Base-by-base conservation (phyloP, 2,888 invertebrate species). In the Bruchidius siliquastri region DNA sequence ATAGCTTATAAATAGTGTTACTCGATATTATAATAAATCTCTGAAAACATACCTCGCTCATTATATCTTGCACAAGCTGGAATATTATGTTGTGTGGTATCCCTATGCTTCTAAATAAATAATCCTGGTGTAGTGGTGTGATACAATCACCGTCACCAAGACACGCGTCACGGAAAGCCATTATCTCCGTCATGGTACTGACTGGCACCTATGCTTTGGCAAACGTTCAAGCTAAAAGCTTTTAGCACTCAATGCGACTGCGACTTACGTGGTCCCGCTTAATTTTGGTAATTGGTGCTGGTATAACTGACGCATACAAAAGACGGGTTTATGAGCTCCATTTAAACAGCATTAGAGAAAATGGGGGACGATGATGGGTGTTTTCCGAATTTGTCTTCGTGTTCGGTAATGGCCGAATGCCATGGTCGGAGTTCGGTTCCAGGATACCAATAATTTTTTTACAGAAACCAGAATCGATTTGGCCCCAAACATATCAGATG, bases 221-320 rank as follows among this genome's bases (percentile, higher is more conserved):
- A 72, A 78, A 81, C 82, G 83, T 84, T 86, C 83, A 85, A 79
- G 76, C 79, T 85, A 85, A 86, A 86, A 85, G 86, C 82, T 80
- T 83, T 82, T 80, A 76, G 81, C 80, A 81, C 82, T 83, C 82
- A 80, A 49, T 49, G 49, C 49, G 26, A 26, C 26, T 49, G 18
- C 49, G 49, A 79, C 79, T 77, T 81, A 81, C 81, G 81, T 80
- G 80, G 82, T 82, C 1, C 6, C 49, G 81, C 82, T 80, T 81
- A 83, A 81, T 81, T 81, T 80, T 74, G 70, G 80, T 81, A 81
- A 81, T 81, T 81, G 81, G 78, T 77, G 72, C 74, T 69, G 73
- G 78, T 77, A 77, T 78, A 79, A 76, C 76, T 72, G 73, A 20
- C 30, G 71, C 18, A 67, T 18, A 78, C 75, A 77, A 77, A 70